These are phyloP conservation scores for Aricia artaxerxes DNA, from an alignment of 2,888 invertebrate species.

Conservation along the genomic window DNA sequence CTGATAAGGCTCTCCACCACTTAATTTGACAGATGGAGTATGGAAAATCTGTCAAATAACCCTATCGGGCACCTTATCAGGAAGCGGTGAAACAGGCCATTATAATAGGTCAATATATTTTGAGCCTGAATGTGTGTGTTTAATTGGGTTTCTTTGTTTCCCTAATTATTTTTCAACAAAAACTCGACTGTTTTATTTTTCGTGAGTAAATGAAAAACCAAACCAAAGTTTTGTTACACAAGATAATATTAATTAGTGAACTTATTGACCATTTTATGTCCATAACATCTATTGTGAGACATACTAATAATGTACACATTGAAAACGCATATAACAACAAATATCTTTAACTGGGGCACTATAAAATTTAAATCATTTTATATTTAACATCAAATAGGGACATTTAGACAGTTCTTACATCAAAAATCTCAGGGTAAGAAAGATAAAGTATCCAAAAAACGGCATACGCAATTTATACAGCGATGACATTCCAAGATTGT, in stretches of 20 bases:
- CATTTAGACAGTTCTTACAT: slow-evolving; percentile 33
- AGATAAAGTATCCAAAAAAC: slow-evolving; percentile 69
- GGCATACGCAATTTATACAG: slow-evolving; percentile 41
- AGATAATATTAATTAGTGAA: neutral
- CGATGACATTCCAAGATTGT: neutral
- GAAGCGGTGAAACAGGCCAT: too few species aligned
- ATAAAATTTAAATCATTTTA: slow-evolving; percentile 24
- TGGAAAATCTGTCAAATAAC: too few species aligned
- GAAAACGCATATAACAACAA: slow-evolving; percentile 6
- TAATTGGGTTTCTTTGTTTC: neutral
- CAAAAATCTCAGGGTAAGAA: slow-evolving; percentile 49
- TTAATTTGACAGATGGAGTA: too few species aligned
- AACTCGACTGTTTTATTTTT: neutral
- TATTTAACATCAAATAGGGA: slow-evolving; percentile 56
- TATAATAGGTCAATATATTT: neutral
- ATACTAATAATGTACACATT: slow-evolving; percentile 17
- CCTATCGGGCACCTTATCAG: too few species aligned
- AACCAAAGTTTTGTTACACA: neutral
- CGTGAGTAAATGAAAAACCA: neutral
- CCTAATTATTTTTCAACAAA: neutral
- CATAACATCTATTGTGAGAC: slow-evolving; percentile 1
- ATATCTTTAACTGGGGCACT: slow-evolving; percentile 17
- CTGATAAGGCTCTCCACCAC: too few species aligned
- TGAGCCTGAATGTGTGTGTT: neutral
- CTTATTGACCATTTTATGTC: slow-evolving; percentile 23